A percentile compares a stretch with the other conserved stretches of the same genome.
These are phyloP conservation scores for Brachystomella parvula DNA, from an alignment of 1,140 invertebrate species.

Conservation along the genomic window DNA sequence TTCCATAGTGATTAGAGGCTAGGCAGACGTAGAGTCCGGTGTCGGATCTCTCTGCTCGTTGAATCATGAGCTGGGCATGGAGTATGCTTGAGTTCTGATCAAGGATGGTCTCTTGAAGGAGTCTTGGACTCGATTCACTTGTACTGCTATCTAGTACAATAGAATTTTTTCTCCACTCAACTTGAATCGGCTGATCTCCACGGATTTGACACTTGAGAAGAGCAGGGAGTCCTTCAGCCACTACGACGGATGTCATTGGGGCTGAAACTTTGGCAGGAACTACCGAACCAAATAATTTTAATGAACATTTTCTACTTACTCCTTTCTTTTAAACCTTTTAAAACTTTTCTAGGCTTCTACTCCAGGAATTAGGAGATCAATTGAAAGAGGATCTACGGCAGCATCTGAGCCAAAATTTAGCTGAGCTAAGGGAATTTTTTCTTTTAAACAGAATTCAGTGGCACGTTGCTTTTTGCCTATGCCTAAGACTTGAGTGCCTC, in stretches of 20 bases:
- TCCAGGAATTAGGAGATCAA: no score
- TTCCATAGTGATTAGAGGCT: slow-evolving; percentile 34
- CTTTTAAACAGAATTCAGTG: no score
- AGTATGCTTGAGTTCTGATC: slow-evolving; percentile 22
- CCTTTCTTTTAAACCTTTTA: not conserved
- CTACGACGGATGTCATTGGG: slow-evolving; percentile 24
- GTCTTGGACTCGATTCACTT: slow-evolving; percentile 13
- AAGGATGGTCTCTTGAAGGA: slow-evolving; percentile 11
- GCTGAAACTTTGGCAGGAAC: slow-evolving; percentile 35
- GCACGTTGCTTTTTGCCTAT: no score
- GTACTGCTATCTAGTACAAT: slow-evolving; percentile 9
- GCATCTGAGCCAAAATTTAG: no score
- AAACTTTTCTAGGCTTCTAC: not conserved
- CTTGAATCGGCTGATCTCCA: slow-evolving; percentile 31
- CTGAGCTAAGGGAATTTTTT: no score
- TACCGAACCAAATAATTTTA: slow-evolving; percentile 25
- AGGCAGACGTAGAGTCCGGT: slow-evolving; percentile 36
- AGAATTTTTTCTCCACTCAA: slow-evolving; percentile 27
- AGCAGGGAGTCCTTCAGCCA: slow-evolving; percentile 32
- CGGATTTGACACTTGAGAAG: slow-evolving; percentile 27
- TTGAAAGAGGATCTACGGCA: no score
- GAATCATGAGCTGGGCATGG: slow-evolving; percentile 26
- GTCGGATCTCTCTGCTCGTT: slow-evolving; percentile 17
- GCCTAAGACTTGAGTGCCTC: not conserved
- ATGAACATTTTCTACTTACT: slow-evolving; percentile 14